A percentile compares a stretch with the other conserved stretches of the same genome.
phyloP scores from a whole-genome alignment of 2,113 vertebrate genomes.

The Archocentrus centrarchus region DNA sequence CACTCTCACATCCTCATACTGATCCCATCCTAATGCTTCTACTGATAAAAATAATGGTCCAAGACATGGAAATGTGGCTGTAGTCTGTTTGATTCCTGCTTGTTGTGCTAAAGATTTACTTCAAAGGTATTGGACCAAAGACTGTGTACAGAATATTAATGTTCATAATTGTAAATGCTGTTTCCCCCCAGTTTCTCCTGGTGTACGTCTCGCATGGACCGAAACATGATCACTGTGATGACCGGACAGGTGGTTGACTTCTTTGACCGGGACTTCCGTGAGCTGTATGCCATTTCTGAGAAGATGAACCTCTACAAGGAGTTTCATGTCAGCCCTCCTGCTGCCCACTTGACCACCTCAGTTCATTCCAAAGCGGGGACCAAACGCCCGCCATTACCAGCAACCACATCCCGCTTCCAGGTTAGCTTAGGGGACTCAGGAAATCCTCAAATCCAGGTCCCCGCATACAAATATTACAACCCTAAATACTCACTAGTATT shows the following conservation, averaged over 20 bases:
- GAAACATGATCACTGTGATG: slow-evolving; percentile 91
- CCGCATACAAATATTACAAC: slow-evolving; percentile 92
- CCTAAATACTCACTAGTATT: slow-evolving; percentile 90
- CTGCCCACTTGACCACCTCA: neutral
- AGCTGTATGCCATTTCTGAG: slow-evolving; percentile 92
- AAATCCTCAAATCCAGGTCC: slow-evolving; percentile 73
- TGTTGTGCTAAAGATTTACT: neutral
- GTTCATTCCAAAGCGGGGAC: slow-evolving; percentile 53
- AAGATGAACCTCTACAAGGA: slow-evolving; percentile 88
- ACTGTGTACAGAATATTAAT: neutral
- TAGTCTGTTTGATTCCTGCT: neutral
- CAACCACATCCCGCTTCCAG: slow-evolving; percentile 80
- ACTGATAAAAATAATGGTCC: neutral
- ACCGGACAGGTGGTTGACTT: slow-evolving; percentile 91
- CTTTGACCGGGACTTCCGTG: slow-evolving; percentile 92
- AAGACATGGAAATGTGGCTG: neutral
- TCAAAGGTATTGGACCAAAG: neutral
- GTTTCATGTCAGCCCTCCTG: slow-evolving; percentile 75
- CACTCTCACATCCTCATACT: no score
- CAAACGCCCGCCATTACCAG: slow-evolving; percentile 63
- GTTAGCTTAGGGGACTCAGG: slow-evolving; percentile 72
- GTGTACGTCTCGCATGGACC: slow-evolving; percentile 90
- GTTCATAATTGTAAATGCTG: neutral
- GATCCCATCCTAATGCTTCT: neutral
- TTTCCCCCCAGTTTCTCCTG: slow-evolving; percentile 88